Evolutionary conservation across 2,113 vertebrate genomes (phyloP).

Genomic region (Okapia johnstoni): DNA sequence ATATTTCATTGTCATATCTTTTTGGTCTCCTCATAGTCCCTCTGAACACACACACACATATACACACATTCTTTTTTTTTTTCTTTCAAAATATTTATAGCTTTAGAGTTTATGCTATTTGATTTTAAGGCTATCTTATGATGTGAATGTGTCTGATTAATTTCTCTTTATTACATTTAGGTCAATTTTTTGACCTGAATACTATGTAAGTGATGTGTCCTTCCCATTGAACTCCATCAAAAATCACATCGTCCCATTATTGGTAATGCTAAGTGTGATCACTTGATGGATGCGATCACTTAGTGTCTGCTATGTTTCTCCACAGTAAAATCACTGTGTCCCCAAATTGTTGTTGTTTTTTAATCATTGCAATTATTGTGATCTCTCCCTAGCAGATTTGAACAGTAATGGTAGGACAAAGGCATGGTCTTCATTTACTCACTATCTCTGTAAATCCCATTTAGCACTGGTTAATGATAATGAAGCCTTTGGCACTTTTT

Average conservation of each 20-base stretch:
- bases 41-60: not conserved
- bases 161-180: constrained; percentile 24
- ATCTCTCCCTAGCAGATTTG: constrained; percentile 13
- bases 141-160: not conserved
- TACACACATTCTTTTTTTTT: not conserved
- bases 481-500: constrained; percentile 58
- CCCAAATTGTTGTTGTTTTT: constrained; percentile 43
- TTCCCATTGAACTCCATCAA: not conserved
- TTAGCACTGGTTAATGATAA: constrained; percentile 57
- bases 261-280: not conserved
- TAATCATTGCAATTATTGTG: constrained; percentile 42
- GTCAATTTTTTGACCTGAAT: not conserved
- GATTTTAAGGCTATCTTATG: not conserved
- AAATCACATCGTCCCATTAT: not conserved
- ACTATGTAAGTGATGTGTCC: not conserved
- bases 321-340: not conserved
- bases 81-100: not conserved
- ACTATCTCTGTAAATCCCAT: constrained; percentile 49
- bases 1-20: not conserved
- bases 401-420: constrained; percentile 23
- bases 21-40: not conserved
- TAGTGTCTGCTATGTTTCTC: not conserved
- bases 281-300: constrained; percentile 15
- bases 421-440: not conserved
- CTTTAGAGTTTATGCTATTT: not conserved